Evolutionary conservation across 2,888 invertebrate genomes (phyloP).

Genomic region (Leptinotarsa peninsularis): DNA sequence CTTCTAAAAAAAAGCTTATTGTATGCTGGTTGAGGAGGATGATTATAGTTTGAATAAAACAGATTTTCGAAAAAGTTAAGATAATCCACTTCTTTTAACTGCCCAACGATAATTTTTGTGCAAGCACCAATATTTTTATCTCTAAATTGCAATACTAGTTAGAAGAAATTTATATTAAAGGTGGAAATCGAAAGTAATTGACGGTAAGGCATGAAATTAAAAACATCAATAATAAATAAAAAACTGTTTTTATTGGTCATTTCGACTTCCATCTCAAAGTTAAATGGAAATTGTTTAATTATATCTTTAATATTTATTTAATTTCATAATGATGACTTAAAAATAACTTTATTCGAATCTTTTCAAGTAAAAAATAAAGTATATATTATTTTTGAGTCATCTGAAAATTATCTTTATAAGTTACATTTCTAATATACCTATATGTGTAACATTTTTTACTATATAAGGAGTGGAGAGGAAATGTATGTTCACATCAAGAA

Average conservation of each 20-base stretch:
- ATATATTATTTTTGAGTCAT: conserved; percentile 51
- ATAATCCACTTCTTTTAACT: conserved; percentile 52
- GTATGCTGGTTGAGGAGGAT: conserved; percentile 43
- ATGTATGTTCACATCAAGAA: conserved; percentile 45
- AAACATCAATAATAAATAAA: conserved; percentile 42
- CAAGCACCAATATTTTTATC: conserved; percentile 60
- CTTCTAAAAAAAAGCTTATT: conserved; percentile 51
- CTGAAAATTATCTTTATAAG: conserved; percentile 37
- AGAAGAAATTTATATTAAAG: conserved; percentile 45
- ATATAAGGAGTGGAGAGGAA: conserved; percentile 33
- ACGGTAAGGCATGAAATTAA: conserved; percentile 36
- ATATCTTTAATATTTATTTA: conserved; percentile 42
- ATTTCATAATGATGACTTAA: conserved; percentile 49
- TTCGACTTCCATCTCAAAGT: conserved; percentile 43
- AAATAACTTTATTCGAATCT: conserved; percentile 43
- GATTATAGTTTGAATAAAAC: conserved; percentile 34
- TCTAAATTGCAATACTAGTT: conserved; percentile 52
- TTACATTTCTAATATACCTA: conserved; percentile 42
- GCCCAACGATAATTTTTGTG: conserved; percentile 59
- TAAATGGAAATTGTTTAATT: conserved; percentile 42
- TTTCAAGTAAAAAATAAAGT: conserved; percentile 50
- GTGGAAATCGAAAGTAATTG: conserved; percentile 47
- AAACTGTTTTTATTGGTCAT: conserved; percentile 26
- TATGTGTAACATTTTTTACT: conserved; percentile 35
- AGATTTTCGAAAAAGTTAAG: conserved; percentile 40